Conservation (phyloP, 2,888 invertebrate species). For the Auanema sp. region DNA sequence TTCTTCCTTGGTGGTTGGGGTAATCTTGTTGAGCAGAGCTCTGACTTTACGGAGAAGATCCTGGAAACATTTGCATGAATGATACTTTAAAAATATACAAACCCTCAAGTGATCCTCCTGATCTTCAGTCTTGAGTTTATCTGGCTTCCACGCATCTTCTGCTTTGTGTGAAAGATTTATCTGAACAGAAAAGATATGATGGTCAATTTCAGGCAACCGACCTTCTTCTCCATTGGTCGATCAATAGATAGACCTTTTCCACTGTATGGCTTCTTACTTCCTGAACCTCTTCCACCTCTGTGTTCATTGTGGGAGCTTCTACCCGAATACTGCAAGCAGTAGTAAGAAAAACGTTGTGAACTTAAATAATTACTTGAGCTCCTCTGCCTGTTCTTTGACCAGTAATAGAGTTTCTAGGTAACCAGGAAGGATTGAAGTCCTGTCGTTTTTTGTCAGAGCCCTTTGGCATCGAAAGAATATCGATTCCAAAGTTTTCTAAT, state of each 20-base stretch:
- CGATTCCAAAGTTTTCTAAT: slow-evolving; percentile 36
- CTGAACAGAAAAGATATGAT: neutral
- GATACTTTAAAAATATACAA: neutral
- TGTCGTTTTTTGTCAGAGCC: slow-evolving; percentile 23
- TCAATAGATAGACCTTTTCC: slow-evolving; percentile 16
- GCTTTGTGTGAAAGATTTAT: slow-evolving; percentile 10
- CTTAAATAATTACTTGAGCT: neutral
- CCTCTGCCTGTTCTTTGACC: neutral
- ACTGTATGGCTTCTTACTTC: slow-evolving; percentile 6
- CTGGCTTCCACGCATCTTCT: slow-evolving; percentile 51
- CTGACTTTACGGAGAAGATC: slow-evolving; percentile 45
- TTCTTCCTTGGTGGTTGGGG: slow-evolving; percentile 45
- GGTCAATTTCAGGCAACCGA: no score
- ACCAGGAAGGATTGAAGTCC: slow-evolving; percentile 39
- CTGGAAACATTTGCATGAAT: slow-evolving; percentile 10
- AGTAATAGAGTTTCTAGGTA: neutral
- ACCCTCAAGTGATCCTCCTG: slow-evolving; percentile 17
- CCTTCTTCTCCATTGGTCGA: slow-evolving; percentile 16
- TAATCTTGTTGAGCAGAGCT: slow-evolving; percentile 56
- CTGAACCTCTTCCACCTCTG: slow-evolving; percentile 9
- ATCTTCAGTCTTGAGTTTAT: slow-evolving; percentile 23
- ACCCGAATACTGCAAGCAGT: slow-evolving; percentile 15
- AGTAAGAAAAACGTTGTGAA: neutral
- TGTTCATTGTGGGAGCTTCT: slow-evolving; percentile 4
- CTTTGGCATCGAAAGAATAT: slow-evolving; percentile 37